A percentile compares a stretch with the other conserved stretches of the same genome.
Evolutionary conservation across 2,797 vertebrate genomes (phyloP).

Genomic region (Geotria australis): DNA sequence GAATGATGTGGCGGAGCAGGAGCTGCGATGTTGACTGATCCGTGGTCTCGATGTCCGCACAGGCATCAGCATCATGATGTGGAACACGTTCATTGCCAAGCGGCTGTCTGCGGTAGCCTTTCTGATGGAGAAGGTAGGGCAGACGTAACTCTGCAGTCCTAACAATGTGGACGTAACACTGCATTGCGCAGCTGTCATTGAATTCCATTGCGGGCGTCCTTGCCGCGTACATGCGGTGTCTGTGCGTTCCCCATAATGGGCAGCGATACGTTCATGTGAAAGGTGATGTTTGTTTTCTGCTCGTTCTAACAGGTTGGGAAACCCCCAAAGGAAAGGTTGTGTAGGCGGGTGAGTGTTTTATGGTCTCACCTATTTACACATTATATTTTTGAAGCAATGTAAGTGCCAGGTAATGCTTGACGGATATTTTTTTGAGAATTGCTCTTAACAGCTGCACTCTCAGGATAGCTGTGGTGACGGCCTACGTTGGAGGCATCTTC

Average conservation of each 20-base stretch:
- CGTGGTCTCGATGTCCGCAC: background rate
- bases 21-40: too few species aligned
- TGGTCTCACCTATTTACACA: background rate
- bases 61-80: conserved; percentile 89
- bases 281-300: background rate
- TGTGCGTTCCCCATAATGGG: background rate
- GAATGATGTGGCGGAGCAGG: too few species aligned
- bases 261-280: background rate
- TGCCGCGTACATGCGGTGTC: background rate
- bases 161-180: background rate
- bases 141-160: too few species aligned
- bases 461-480: too few species aligned
- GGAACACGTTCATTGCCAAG: conserved; percentile 83
- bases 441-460: too few species aligned
- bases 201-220: too few species aligned
- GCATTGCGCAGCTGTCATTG: background rate
- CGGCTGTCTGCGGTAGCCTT: conserved; percentile 60
- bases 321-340: conserved; percentile 73
- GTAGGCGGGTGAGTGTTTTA: conserved; percentile 39
- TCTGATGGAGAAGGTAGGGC: conserved; percentile 69
- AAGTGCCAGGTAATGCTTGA: too few species aligned
- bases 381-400: too few species aligned
- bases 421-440: too few species aligned
- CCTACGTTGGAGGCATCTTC: too few species aligned
- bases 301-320: conserved; percentile 45